phyloP scores from a whole-genome alignment of 2,888 invertebrate genomes.

The Macrophya annulata region DNA sequence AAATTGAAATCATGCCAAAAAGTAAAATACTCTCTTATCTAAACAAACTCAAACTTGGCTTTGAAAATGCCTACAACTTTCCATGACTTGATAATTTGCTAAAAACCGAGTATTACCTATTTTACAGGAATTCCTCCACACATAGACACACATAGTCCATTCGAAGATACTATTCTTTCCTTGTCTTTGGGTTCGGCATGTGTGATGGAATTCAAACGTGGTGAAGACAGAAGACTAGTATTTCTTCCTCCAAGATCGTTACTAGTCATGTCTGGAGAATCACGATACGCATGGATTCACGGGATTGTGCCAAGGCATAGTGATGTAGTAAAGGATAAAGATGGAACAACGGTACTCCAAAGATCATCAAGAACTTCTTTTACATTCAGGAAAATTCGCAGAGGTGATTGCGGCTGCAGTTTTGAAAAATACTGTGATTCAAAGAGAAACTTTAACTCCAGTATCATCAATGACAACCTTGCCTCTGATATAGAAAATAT shows the following conservation, averaged over 20 bases:
- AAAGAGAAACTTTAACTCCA: conserved; percentile 63
- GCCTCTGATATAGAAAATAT: conserved; percentile 87
- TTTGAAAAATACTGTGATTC: conserved; percentile 88
- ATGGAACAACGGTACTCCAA: conserved; percentile 81
- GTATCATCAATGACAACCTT: conserved; percentile 76
- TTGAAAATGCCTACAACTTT: neutral
- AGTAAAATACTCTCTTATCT: neutral
- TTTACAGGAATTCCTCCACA: conserved; percentile 94
- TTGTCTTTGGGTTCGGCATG: conserved; percentile 91
- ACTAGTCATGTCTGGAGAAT: conserved; percentile 90
- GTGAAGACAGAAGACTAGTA: conserved; percentile 83
- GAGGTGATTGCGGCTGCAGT: conserved; percentile 84
- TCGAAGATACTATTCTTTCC: conserved; percentile 93
- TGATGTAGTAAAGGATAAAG: conserved; percentile 85
- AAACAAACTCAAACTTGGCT: too few relatives aligned
- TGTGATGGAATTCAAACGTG: conserved; percentile 94
- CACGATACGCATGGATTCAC: conserved; percentile 93
- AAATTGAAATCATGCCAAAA: neutral
- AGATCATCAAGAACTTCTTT: conserved; percentile 88
- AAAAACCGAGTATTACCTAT: conserved; percentile 41
- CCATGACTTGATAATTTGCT: neutral
- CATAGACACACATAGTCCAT: conserved; percentile 97
- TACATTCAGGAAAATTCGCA: conserved; percentile 89
- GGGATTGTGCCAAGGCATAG: conserved; percentile 92
- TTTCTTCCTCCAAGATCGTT: conserved; percentile 87